phyloP scores from a whole-genome alignment of 2,113 vertebrate species.

The Myrmecophaga tridactyla region DNA sequence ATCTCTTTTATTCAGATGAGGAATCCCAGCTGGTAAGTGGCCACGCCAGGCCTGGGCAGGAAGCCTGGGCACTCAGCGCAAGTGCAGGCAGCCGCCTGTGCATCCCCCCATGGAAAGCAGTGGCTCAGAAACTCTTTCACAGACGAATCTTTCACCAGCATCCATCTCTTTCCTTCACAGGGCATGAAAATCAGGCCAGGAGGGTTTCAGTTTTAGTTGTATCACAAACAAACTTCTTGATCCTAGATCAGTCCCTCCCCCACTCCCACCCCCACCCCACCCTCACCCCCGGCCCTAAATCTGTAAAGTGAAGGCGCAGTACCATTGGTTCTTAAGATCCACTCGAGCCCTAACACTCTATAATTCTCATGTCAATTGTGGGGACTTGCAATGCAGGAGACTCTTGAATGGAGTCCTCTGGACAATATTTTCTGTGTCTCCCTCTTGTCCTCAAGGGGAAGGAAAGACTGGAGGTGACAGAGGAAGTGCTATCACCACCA shows the following conservation, averaged over 20 bases:
- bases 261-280: too few relatives aligned
- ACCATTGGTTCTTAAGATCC: too few relatives aligned
- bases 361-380: background rate
- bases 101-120: background rate
- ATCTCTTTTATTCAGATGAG: background rate
- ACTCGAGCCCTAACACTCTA: background rate
- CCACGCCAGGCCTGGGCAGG: background rate
- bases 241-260: too few relatives aligned
- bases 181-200: background rate
- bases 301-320: background rate
- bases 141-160: background rate
- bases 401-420: background rate
- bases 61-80: too few relatives aligned
- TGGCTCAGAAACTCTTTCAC: background rate
- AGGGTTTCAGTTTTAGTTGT: background rate
- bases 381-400: background rate
- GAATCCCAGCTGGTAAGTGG: background rate
- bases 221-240: background rate
- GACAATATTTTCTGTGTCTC: background rate
- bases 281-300: too few relatives aligned
- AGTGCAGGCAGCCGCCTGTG: accelerated
- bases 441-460: background rate
- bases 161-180: background rate
- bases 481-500: too few relatives aligned
- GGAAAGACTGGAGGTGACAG: background rate